Evolutionary conservation across 2,888 invertebrate genomes (phyloP).

Genomic region (Drosophila pseudotalamancana): DNA sequence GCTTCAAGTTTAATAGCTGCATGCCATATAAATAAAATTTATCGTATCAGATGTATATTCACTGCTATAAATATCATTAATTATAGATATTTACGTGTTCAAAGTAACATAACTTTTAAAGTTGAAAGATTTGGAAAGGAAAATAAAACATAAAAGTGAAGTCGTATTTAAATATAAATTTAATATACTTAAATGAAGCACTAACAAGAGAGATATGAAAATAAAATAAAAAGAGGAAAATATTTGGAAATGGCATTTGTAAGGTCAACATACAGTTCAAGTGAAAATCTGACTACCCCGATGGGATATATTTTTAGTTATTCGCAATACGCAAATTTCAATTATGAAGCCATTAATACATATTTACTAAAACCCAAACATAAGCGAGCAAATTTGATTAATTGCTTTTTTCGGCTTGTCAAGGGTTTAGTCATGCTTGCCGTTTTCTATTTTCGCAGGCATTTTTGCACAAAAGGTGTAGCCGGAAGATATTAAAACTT

Average conservation of each 20-base stretch:
- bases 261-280: slow-evolving; percentile 4
- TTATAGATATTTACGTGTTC: too few relatives aligned
- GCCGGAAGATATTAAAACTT: slow-evolving; percentile 73
- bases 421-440: slow-evolving; percentile 59
- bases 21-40: slow-evolving; percentile 14
- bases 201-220: too few relatives aligned
- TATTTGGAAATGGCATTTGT: not conserved
- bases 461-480: slow-evolving; percentile 80
- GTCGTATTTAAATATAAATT: not conserved
- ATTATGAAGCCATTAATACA: slow-evolving; percentile 81
- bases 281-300: slow-evolving; percentile 12
- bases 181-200: not conserved
- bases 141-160: not conserved
- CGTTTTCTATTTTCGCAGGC: slow-evolving; percentile 77
- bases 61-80: too few relatives aligned
- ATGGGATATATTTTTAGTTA: slow-evolving; percentile 21
- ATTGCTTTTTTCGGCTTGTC: slow-evolving; percentile 69
- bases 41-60: not conserved
- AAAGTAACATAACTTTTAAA: too few relatives aligned
- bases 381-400: slow-evolving; percentile 62
- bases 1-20: slow-evolving; percentile 20
- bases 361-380: slow-evolving; percentile 66
- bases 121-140: too few relatives aligned
- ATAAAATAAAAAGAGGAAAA: too few relatives aligned
- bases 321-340: slow-evolving; percentile 61